Conservation (phyloP, 1,140 invertebrate genomes). For the Neodiprion fabricii region DNA sequence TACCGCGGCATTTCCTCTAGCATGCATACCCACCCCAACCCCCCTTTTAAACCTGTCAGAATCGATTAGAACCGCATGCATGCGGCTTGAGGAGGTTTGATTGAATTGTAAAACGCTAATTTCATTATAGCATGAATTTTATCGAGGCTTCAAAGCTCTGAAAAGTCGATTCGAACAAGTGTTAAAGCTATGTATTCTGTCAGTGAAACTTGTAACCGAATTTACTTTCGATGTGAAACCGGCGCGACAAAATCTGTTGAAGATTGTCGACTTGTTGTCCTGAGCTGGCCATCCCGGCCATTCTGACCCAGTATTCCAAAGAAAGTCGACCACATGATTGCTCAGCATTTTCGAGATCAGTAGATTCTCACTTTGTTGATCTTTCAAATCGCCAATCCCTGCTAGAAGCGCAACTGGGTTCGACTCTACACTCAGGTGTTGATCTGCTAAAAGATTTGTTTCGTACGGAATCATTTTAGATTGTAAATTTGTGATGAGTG, state of each 20-base stretch:
- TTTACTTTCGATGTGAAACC: slow-evolving; percentile 88
- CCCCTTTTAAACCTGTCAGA: slow-evolving; percentile 8
- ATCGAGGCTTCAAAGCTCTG: neutral
- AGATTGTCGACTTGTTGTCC: slow-evolving; percentile 69
- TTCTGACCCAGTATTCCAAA: slow-evolving; percentile 88
- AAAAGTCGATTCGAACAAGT: neutral
- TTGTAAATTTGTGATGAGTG: neutral
- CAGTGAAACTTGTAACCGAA: neutral
- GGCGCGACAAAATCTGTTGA: slow-evolving; percentile 81
- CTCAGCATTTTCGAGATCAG: slow-evolving; percentile 55
- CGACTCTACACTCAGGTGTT: slow-evolving; percentile 44
- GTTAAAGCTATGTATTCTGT: no score
- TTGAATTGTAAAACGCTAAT: neutral
- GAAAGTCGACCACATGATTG: slow-evolving; percentile 79
- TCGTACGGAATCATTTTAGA: slow-evolving; percentile 5
- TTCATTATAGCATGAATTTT: neutral
- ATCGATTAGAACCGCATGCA: neutral
- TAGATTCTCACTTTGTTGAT: slow-evolving; percentile 47
- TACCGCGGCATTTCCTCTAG: neutral
- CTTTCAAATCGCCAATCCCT: slow-evolving; percentile 49
- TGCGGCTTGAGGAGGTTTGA: slow-evolving; percentile 7
- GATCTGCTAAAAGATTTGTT: slow-evolving; percentile 33
- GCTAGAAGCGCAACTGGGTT: slow-evolving; percentile 47
- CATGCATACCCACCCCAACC: neutral
- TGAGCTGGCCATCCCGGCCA: slow-evolving; percentile 74